Evolutionary conservation across 2,888 invertebrate genomes (phyloP), one percentile per base, ranked within the genome.

Genomic region (Eupeodes luniger): DNA sequence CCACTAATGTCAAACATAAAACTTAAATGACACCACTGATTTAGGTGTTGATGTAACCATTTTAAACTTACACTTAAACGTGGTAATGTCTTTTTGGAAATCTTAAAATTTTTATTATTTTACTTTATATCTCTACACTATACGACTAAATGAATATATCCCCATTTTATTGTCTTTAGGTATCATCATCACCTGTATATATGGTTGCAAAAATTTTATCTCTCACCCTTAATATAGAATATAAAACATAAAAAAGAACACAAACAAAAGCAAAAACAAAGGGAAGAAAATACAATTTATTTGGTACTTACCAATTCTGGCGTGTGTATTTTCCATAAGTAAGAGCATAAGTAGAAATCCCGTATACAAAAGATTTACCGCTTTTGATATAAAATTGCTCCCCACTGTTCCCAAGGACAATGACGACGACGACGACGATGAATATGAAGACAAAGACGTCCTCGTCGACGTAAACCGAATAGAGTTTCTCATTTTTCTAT

Each of bases 231-330:
- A 67, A 70, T 2, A 40, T n/a, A 77, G 57, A 36, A 57, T 44
- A 61, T 66, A 19, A 12, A 36, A 72, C 51, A 69, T 70, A 72
- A 12, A 5, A n/a, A 49, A 19, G 40, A 81, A 6, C 5, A 10
- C 14, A 47, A n/a, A n/a, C 9, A 14, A 75, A 62, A 12, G 0
- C 6, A 9, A 44, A 9, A 64, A 7, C 14, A 69, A 51, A 27
- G 10, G 55, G 6, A 12, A 59, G 9, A 44, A 12, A 67, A 40
- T 11, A 74, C 61, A 74, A 72, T 76, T 62, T 76, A 70, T 64
- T 85, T 78, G 79, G 66, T 90, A 93, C 93, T 93, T 91, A 93
- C 93, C 93, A 86, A 93, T 93, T 81, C 93, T 92, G 78, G 93
- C 93, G 87, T 92, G 91, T 85, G 92, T 92, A 90, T 90, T 90